Percentiles rank a stretch among this genome's conserved stretches.
Conservation (phyloP, 2,888 invertebrate genomes). For the Agonopterix alstromeriana region DNA sequence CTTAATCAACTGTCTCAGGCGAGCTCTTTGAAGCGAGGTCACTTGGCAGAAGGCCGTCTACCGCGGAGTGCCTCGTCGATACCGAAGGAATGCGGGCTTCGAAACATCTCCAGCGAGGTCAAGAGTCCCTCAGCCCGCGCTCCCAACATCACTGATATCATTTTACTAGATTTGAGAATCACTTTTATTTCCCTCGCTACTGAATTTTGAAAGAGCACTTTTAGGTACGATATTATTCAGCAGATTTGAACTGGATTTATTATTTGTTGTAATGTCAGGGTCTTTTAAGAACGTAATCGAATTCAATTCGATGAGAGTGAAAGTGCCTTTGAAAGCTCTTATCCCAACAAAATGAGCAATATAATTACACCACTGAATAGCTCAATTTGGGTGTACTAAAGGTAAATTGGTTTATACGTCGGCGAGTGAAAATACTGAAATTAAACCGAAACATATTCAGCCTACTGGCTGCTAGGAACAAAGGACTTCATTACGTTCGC, state of each 20-base stretch:
- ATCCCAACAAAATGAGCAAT: too few species aligned
- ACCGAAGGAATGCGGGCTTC: conserved; percentile 1
- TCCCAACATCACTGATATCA: conserved; percentile 5
- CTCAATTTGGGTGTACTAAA: too few species aligned
- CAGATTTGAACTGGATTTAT: too few species aligned
- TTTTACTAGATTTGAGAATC: neutral
- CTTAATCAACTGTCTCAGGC: conserved; percentile 38
- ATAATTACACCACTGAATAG: too few species aligned
- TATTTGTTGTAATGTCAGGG: too few species aligned
- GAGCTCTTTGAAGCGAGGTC: conserved; percentile 44
- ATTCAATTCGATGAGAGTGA: too few species aligned
- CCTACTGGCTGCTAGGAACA: conserved; percentile 21
- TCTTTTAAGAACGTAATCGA: too few species aligned
- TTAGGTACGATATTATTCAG: too few species aligned
- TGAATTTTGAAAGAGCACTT: too few species aligned
- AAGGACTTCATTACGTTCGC: conserved; percentile 48
- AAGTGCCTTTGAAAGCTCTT: too few species aligned
- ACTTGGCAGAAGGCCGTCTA: conserved; percentile 34
- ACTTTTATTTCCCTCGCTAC: neutral
- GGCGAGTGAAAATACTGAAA: neutral
- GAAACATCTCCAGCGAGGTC: conserved; percentile 4
- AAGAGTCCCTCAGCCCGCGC: conserved; percentile 2
- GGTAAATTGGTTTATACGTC: too few species aligned
- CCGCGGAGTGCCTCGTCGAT: conserved; percentile 26
- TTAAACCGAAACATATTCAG: conserved; percentile 15